Evolutionary conservation across 92 coral and sea anemone genomes (phyloP), one percentile per base, ranked within the genome.

Genomic region (Epizoanthus ramosus): DNA sequence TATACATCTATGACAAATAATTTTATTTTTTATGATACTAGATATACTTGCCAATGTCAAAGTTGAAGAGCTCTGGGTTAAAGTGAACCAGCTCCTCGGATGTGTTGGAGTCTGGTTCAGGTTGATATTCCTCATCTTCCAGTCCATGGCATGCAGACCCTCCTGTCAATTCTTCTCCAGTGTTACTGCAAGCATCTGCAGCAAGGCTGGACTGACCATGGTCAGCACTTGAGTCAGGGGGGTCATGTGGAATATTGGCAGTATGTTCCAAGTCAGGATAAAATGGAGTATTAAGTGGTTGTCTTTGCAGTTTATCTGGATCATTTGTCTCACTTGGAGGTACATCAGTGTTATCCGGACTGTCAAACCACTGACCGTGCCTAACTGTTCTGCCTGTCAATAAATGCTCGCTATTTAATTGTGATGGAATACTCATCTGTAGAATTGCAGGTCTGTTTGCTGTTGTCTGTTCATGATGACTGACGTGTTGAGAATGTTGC

Each of bases 51-150:
- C 95, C 79, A 24, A 92, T 86, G 67, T 89, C 89, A 80, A 92
- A 92, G 85, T 86, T 79, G 60, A 88, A 92, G 10, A 86, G 88
- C 63, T 89, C 87, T 33, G 92, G 89, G 64, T 88, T 47, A 64
- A 92, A 92, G 14, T 80, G 92, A 22, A 86, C 35, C 31, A 10
- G 54, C 3, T 75, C 87, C 21, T 75, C 87, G 1, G 68, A 39
- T 21, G 17, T 64, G 13, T 84, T 54, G 47, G 82, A 74, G 82
- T 73, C 86, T 60, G 89, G 84, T 28, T 91, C 88, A 19, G 79
- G 87, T 16, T n/a, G 71, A 19, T 64, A 80, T 23, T 68, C 66
- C 24, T 80, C 80, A 43, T 79, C 47, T 15, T 67, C 57, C 24
- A 45, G 75, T n/a, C 33, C 22, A 15, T 41, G 31, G 24, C 3